Base-by-base conservation (phyloP, 2,797 vertebrate genomes). In the Caiman crocodilus region DNA sequence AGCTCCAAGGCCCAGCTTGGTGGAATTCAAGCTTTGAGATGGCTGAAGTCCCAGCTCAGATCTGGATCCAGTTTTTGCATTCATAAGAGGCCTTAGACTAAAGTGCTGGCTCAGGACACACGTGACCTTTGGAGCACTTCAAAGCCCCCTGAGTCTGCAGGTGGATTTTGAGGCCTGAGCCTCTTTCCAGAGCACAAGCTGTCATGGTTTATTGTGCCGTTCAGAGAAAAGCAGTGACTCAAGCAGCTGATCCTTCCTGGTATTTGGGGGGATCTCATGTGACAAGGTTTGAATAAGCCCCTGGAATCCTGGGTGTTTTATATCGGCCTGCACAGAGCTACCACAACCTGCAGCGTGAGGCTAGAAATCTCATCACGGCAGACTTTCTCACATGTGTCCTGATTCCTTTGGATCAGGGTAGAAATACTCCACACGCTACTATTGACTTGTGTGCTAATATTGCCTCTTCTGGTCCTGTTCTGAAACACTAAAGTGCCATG, bases 31-130 rank as follows among this genome's bases (percentile, higher is more conserved):
- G 25, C 69, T 73, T 35, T 7, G 7, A 25, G 21, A 23, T 16
- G 23, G 25, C 23, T 5, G 69, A 23, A 73, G 25, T 9, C 69
- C 20, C 35, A 25, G 14, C 35, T 7, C 23, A 2, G 32, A 50
- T 50, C 69, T 73, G 69, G 69, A 11, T 20, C 65, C 74, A 71
- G 55, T 21, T 35, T 69, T 50, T 7, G 30, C 20, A 9, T 3
- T 0, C 0, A 23, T 0, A 1, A 2, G 0, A 0, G 18, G 55
- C 58, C 67, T 55, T 4, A 1, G 82, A 57, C 30, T 56, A 20
- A 55, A 67, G 28, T 28, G 20, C 1, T 7, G 0, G 7, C 3
- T 3, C 16, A 11, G 0, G 64, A 42, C 56, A 1, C 14, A 57
- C 26, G 12, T 25, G 35, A 14, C 20, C 69, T 21, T 50, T 42